These are phyloP conservation scores for Accipiter cooperii DNA, from an alignment of 2,113 vertebrate genomes.

Conservation along the genomic window DNA sequence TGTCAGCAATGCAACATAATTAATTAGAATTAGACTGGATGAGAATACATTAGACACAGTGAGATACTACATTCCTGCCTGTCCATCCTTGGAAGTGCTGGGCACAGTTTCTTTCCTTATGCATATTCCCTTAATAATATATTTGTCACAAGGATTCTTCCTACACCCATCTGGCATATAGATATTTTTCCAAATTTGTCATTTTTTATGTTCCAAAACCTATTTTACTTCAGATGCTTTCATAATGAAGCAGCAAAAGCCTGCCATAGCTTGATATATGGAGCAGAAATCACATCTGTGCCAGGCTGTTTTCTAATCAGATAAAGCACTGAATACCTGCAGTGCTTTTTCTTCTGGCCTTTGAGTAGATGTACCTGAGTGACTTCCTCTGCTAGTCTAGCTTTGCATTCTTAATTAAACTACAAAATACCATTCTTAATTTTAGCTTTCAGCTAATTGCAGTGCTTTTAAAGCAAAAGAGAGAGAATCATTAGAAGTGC, in stretches of 20 bases:
- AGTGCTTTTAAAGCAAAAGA: background rate
- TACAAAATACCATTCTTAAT: background rate
- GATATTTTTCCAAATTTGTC: constrained; percentile 71
- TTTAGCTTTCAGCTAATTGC: constrained; percentile 4
- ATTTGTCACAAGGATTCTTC: constrained; percentile 70
- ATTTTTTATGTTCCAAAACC: constrained; percentile 68
- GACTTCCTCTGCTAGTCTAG: background rate
- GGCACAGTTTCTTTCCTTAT: constrained; percentile 62
- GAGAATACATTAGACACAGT: constrained; percentile 27
- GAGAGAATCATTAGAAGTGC: background rate
- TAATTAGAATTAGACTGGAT: constrained; percentile 22
- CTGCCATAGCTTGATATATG: constrained; percentile 55
- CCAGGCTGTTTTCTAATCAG: constrained; percentile 61
- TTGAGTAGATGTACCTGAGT: constrained; percentile 24
- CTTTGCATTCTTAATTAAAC: background rate
- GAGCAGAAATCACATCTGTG: constrained; percentile 54
- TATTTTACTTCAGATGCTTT: constrained; percentile 66
- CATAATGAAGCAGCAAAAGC: constrained; percentile 63
- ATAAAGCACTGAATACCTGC: constrained; percentile 19
- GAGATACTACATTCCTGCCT: constrained; percentile 25
- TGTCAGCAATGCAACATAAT: background rate
- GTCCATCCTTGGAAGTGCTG: constrained; percentile 51
- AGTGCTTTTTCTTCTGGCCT: constrained; percentile 11
- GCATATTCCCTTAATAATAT: constrained; percentile 64
- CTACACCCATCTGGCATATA: constrained; percentile 72